Percentiles rank a stretch among this genome's conserved stretches.
Evolutionary conservation across 2,797 vertebrate genomes (phyloP).

Genomic region (Acrossocheilus fasciatus): DNA sequence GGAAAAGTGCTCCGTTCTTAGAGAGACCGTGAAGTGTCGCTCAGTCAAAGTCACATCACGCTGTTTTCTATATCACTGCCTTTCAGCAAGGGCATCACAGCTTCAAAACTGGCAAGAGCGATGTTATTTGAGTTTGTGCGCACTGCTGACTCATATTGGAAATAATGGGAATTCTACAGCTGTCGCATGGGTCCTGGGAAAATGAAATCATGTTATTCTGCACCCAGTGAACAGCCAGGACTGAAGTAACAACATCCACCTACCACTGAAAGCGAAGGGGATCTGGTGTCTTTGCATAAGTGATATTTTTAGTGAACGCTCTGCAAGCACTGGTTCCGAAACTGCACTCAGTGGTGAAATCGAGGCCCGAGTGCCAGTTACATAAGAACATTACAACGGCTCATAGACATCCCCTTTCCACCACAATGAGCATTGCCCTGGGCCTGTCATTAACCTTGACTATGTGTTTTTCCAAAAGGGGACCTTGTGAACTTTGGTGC

Average conservation of each 20-base stretch:
- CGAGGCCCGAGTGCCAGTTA: constrained; percentile 68
- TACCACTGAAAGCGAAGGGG: constrained; percentile 16
- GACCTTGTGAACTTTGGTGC: constrained; percentile 52
- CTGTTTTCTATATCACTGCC: constrained; percentile 32
- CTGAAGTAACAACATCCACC: constrained; percentile 9
- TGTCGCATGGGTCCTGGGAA: constrained; percentile 6
- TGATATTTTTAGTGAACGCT: constrained; percentile 52
- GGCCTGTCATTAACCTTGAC: constrained; percentile 81
- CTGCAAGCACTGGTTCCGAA: constrained; percentile 38
- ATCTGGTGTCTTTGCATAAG: constrained; percentile 27
- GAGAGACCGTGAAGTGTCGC: neutral
- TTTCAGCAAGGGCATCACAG: constrained; percentile 40
- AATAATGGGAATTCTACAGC: constrained; percentile 48
- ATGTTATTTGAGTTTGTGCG: constrained; percentile 1
- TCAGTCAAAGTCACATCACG: constrained; percentile 38
- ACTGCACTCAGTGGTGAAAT: constrained; percentile 61
- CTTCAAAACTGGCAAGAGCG: neutral
- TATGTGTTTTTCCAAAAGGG: constrained; percentile 70
- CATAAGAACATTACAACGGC: constrained; percentile 74
- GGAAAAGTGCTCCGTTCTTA: constrained; percentile 27
- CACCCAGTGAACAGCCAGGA: constrained; percentile 17
- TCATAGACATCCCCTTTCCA: constrained; percentile 48
- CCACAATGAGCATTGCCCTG: constrained; percentile 62
- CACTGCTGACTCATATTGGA: constrained; percentile 33
- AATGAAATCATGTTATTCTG: constrained; percentile 38